phyloP scores from a whole-genome alignment of 2,113 vertebrate species.

The Malurus elegans region DNA sequence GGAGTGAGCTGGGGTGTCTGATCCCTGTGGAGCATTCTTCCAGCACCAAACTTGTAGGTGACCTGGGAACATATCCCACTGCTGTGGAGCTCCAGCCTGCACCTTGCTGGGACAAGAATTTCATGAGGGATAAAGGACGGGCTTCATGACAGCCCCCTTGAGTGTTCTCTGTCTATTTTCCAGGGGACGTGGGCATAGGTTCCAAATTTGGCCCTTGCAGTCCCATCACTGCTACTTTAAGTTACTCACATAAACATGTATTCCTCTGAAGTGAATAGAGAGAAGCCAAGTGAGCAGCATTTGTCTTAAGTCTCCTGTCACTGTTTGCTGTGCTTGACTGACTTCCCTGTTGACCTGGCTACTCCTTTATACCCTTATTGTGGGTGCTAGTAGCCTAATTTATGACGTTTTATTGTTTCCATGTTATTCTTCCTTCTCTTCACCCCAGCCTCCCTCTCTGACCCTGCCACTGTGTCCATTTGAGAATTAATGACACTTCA shows the following conservation, averaged over 20 bases:
- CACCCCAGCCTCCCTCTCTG: neutral
- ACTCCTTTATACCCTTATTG: neutral
- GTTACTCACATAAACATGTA: neutral
- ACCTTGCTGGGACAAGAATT: neutral
- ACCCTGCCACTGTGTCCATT: neutral
- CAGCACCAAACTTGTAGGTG: neutral
- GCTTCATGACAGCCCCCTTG: neutral
- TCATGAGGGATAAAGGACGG: neutral
- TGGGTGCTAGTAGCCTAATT: neutral
- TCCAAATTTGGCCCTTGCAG: neutral
- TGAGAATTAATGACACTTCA: neutral
- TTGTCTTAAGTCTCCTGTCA: neutral
- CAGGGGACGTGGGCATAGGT: neutral
- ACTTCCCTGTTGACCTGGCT: neutral
- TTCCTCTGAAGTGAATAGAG: neutral
- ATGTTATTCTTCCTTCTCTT: neutral
- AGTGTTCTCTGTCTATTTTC: neutral
- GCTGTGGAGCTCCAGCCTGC: neutral
- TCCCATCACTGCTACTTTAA: neutral
- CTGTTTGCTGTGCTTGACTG: neutral
- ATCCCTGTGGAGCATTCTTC: neutral
- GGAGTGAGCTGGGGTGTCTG: neutral
- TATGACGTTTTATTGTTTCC: neutral
- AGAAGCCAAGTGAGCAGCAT: neutral
- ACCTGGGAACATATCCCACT: neutral